Percentiles rank a stretch among this genome's conserved stretches.
phyloP scores from a whole-genome alignment of 2,113 vertebrate genomes.

The Sapayoa aenigma region DNA sequence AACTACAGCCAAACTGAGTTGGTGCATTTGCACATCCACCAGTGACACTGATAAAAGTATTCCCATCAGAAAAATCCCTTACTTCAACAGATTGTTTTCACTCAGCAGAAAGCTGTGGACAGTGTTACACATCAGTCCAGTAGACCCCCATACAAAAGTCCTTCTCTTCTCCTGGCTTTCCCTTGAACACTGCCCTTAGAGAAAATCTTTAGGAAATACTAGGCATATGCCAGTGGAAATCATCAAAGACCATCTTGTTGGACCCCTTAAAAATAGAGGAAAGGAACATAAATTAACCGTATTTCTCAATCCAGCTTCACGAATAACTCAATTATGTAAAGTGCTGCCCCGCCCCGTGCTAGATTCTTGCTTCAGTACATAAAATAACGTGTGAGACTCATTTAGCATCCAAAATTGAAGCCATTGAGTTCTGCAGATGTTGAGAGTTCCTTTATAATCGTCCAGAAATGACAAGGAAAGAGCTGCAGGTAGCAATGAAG shows the following conservation, averaged over 20 bases:
- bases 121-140: not conserved
- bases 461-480: not conserved
- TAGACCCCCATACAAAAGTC: not conserved
- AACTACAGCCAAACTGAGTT: not conserved
- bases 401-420: conserved; percentile 8
- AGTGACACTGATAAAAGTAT: not conserved
- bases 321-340: not conserved
- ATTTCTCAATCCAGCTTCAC: not conserved
- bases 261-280: not conserved
- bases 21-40: not conserved
- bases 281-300: not conserved
- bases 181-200: not conserved
- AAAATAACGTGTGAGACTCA: not conserved
- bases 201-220: not conserved
- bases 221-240: not conserved
- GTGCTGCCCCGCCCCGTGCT: not conserved
- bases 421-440: not conserved
- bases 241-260: not conserved
- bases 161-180: not conserved
- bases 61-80: not conserved
- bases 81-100: not conserved
- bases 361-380: not conserved
- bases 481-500: not conserved
- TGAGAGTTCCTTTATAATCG: not conserved
- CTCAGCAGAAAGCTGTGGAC: not conserved